Percentiles rank a stretch among this genome's conserved stretches.
These are phyloP conservation scores for Ricordea florida DNA, from an alignment of 92 coral and sea anemone genomes.

Conservation along the genomic window DNA sequence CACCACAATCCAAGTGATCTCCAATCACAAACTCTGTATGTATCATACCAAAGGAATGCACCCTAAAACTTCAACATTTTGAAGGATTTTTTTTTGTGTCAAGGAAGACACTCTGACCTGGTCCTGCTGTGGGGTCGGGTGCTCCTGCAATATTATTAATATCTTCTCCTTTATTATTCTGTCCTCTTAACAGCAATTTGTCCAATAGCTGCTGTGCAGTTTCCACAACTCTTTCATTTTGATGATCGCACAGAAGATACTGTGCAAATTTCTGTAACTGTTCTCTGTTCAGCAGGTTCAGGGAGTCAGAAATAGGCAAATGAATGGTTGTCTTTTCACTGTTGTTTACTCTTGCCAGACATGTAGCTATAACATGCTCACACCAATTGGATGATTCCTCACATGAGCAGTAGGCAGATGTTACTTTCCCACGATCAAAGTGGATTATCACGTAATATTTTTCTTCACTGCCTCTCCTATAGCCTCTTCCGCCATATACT, in stretches of 20 bases:
- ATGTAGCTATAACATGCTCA: conserved; percentile 80
- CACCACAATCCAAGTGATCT: too few species aligned
- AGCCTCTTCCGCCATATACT: conserved; percentile 47
- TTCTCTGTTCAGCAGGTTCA: conserved; percentile 72
- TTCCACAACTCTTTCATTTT: conserved; percentile 78
- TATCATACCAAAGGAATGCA: too few species aligned
- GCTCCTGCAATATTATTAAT: conserved; percentile 83
- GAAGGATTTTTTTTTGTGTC: too few species aligned
- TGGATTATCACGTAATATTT: conserved; percentile 73
- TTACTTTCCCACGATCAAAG: conserved; percentile 96
- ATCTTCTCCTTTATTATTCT: conserved; percentile 47
- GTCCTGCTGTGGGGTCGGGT: conserved; percentile 98
- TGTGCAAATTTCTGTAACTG: conserved; percentile 90
- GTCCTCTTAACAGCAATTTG: conserved; percentile 60
- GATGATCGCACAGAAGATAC: conserved; percentile 81
- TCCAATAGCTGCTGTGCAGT: conserved; percentile 86
- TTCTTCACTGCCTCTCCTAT: background rate
- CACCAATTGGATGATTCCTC: conserved; percentile 81
- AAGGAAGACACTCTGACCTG: conserved; percentile 75
- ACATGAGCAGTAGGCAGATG: conserved; percentile 88
- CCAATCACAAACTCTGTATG: too few species aligned
- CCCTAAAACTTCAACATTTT: too few species aligned
- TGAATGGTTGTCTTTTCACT: conserved; percentile 34
- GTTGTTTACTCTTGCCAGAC: conserved; percentile 66
- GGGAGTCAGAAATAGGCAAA: conserved; percentile 90